Evolutionary conservation across 30 jellyfish, hydroid and myxozoan species (phyloP).

Genomic region (Pseudorhiza aurosa): DNA sequence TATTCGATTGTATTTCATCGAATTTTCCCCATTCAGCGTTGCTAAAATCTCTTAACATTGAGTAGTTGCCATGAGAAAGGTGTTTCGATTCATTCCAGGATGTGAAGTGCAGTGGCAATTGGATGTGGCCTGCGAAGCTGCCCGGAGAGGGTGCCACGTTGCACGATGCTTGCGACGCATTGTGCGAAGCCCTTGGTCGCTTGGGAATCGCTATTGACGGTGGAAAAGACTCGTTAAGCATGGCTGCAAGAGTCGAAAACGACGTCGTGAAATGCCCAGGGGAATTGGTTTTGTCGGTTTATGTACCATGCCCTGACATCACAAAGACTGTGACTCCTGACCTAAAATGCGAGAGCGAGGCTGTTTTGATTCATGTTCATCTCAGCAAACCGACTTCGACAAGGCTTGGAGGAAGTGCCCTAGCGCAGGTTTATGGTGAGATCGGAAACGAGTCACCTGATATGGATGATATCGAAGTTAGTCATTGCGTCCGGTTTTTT

Average conservation of each 20-base stretch:
- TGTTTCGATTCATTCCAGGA: constrained; percentile 46
- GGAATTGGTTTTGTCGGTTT: constrained; percentile 77
- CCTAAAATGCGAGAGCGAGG: constrained; percentile 36
- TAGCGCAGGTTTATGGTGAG: constrained; percentile 87
- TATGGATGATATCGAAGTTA: constrained; percentile 79
- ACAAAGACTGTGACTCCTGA: constrained; percentile 89
- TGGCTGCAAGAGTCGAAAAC: constrained; percentile 88
- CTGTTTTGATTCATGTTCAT: constrained; percentile 55
- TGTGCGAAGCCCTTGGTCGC: constrained; percentile 60
- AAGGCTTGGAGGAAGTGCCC: constrained; percentile 88
- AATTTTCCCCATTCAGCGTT: too few relatives aligned
- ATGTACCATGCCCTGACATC: constrained; percentile 87
- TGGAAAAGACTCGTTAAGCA: constrained; percentile 91
- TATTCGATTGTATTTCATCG: too few relatives aligned
- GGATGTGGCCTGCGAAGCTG: constrained; percentile 97
- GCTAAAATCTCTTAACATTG: too few relatives aligned
- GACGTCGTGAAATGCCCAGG: constrained; percentile 92
- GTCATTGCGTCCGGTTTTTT: too few relatives aligned
- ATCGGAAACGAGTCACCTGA: constrained; percentile 93
- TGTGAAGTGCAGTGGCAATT: constrained; percentile 90
- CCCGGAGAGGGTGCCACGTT: constrained; percentile 87
- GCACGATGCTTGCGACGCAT: constrained; percentile 82
- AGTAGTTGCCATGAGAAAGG: neutral
- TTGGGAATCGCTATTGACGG: constrained; percentile 91
- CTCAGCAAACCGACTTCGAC: constrained; percentile 13